phyloP scores from a whole-genome alignment of 2,888 invertebrate species.

The Pollenia angustigena region DNA sequence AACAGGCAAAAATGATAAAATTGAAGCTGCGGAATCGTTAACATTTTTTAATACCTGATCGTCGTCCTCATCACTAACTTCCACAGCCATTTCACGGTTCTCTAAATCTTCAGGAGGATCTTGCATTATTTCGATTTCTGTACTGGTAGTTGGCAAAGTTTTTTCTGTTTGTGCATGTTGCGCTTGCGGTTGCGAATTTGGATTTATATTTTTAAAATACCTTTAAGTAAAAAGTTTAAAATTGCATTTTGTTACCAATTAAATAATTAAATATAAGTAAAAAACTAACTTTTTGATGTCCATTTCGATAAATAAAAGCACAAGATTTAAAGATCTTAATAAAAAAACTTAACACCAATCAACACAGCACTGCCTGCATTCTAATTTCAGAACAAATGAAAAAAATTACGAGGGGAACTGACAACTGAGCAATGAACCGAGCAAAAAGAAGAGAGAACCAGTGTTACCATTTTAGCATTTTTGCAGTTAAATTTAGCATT shows the following conservation, averaged over 20 bases:
- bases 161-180: background rate
- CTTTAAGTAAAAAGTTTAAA: constrained; percentile 18
- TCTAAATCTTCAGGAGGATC: background rate
- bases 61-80: too few relatives aligned
- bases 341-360: background rate
- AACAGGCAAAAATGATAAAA: background rate
- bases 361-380: constrained; percentile 1
- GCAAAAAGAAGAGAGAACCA: constrained; percentile 9
- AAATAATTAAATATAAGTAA: constrained; percentile 3
- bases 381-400: constrained; percentile 13
- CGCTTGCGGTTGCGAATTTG: background rate
- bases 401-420: background rate
- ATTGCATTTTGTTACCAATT: constrained; percentile 31
- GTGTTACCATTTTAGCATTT: background rate
- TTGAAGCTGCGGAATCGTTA: background rate
- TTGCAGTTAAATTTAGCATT: background rate
- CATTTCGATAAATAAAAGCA: background rate
- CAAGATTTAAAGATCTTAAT: too few relatives aligned
- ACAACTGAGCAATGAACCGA: constrained; percentile 15
- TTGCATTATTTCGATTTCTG: constrained; percentile 24
- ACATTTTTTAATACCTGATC: too few relatives aligned
- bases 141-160: background rate
- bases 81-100: too few relatives aligned
- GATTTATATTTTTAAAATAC: background rate
- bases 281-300: constrained; percentile 8